These are phyloP conservation scores for Anisognathus igniventris DNA, from an alignment of 2,797 vertebrate species.

Conservation along the genomic window DNA sequence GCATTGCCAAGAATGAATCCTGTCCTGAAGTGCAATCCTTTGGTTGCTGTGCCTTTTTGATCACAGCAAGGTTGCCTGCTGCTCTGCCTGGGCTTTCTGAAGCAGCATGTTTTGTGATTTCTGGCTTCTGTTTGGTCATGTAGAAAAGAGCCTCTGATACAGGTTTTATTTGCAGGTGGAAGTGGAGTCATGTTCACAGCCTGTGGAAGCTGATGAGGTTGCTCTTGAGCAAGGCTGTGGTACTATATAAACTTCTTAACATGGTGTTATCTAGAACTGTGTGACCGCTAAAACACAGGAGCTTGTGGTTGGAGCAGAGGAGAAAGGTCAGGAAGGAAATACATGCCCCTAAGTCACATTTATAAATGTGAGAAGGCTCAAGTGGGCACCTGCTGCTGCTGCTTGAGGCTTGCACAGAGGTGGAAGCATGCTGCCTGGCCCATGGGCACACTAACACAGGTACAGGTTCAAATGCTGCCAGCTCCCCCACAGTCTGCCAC, in stretches of 20 bases:
- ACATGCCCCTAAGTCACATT: not conserved
- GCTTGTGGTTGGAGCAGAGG: not conserved
- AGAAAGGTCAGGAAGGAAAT: not conserved
- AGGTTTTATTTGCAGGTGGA: not conserved
- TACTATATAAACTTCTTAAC: not conserved
- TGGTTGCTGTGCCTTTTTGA: not conserved
- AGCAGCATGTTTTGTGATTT: not conserved
- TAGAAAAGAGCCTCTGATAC: not conserved
- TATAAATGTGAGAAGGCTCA: not conserved
- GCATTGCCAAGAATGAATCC: not conserved
- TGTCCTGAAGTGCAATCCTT: not conserved
- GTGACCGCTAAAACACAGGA: not conserved
- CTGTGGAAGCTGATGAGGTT: not conserved
- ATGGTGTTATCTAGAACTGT: rapidly evolving
- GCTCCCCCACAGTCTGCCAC: not conserved
- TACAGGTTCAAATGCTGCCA: not conserved
- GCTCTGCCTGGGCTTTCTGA: not conserved
- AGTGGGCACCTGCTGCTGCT: not conserved
- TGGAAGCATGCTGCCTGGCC: not conserved
- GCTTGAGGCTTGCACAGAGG: not conserved
- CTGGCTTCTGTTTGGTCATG: not conserved
- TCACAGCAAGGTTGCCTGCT: not conserved
- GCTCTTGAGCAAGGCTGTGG: not conserved
- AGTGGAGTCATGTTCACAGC: not conserved
- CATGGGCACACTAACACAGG: rapidly evolving